Evolutionary conservation across 2,113 vertebrate genomes (phyloP).

Genomic region (Urocynchramus pylzowi): DNA sequence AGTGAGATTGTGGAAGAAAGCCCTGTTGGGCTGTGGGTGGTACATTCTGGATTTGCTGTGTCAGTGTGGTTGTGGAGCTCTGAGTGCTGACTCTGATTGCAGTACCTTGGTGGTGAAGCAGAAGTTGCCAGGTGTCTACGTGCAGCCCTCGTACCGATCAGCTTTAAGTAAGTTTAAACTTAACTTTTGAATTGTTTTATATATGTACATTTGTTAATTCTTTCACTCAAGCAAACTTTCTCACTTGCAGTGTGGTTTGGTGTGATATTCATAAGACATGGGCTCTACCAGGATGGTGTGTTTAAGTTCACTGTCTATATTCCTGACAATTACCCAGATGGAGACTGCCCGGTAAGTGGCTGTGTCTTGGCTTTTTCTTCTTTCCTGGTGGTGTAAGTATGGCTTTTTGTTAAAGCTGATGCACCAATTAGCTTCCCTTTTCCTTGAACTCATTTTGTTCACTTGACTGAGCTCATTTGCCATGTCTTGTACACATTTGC

Average conservation of each 20-base stretch:
- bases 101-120: conserved; percentile 97
- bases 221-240: background rate
- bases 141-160: conserved; percentile 95
- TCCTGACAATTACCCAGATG: conserved; percentile 98
- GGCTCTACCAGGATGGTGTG: conserved; percentile 96
- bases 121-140: conserved; percentile 94
- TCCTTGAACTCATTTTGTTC: background rate
- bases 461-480: background rate
- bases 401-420: background rate
- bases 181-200: background rate
- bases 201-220: background rate
- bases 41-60: background rate
- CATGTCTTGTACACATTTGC: background rate
- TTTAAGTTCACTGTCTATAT: conserved; percentile 99
- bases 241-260: conserved; percentile 93
- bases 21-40: background rate
- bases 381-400: background rate
- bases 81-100: conserved; percentile 47
- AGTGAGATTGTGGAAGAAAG: background rate
- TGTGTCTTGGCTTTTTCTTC: background rate
- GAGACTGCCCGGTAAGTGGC: conserved; percentile 88
- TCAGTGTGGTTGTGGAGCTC: background rate
- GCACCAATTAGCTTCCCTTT: background rate
- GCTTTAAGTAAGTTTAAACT: conserved; percentile 86
- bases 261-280: conserved; percentile 97